Evolutionary conservation across 2,888 invertebrate species (phyloP).

Genomic region (Carcina quercana): DNA sequence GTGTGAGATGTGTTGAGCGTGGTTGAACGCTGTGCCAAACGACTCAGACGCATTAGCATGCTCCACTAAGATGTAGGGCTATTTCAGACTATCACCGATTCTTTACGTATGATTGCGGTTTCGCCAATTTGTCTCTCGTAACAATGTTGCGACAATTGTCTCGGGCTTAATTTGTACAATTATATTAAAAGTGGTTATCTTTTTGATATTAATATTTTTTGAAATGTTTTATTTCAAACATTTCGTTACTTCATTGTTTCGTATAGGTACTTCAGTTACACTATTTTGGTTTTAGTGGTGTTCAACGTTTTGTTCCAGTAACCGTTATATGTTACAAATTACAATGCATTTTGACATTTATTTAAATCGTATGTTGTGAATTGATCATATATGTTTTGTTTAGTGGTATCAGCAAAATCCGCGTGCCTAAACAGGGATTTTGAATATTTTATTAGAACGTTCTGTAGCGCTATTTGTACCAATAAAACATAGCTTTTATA

Average conservation of each 20-base stretch:
- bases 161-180: not conserved
- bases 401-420: constrained; percentile 22
- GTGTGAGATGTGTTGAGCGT: constrained; percentile 20
- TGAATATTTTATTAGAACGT: constrained; percentile 23
- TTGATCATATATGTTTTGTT: too few relatives aligned
- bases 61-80: constrained; percentile 36
- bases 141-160: not conserved
- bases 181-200: too few relatives aligned
- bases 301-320: too few relatives aligned
- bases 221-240: too few relatives aligned
- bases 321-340: too few relatives aligned
- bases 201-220: too few relatives aligned
- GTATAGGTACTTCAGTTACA: too few relatives aligned
- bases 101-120: constrained; percentile 19
- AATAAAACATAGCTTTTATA: constrained; percentile 17
- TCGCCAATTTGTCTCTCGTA: constrained; percentile 9
- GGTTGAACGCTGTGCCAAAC: constrained; percentile 41
- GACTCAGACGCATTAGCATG: constrained; percentile 33
- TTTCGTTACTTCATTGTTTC: too few relatives aligned
- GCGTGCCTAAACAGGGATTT: constrained; percentile 23
- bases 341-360: too few relatives aligned
- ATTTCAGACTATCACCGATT: constrained; percentile 35
- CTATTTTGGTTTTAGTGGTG: too few relatives aligned
- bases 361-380: too few relatives aligned
- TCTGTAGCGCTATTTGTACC: constrained; percentile 26